A percentile compares a stretch with the other conserved stretches of the same genome.
These are phyloP conservation scores for Eremophila alpestris DNA, from an alignment of 2,797 vertebrate species.

Conservation along the genomic window DNA sequence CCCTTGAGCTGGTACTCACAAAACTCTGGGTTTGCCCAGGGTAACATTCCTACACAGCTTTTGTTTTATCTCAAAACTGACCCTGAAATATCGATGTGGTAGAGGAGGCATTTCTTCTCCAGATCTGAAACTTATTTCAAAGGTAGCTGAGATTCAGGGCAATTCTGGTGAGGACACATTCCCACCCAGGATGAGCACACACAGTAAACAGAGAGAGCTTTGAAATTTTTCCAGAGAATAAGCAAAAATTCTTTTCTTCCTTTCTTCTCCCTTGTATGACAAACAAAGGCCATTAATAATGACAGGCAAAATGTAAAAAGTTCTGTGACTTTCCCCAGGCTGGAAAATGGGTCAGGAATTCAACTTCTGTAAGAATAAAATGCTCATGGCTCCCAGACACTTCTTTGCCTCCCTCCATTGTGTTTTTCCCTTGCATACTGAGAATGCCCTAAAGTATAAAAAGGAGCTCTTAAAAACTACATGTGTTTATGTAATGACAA, in stretches of 20 bases:
- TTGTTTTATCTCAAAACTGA: background rate
- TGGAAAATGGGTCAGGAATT: conserved; percentile 16
- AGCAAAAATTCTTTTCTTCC: background rate
- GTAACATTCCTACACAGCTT: background rate
- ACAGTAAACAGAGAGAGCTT: background rate
- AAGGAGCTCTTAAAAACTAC: background rate
- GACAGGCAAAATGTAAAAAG: background rate
- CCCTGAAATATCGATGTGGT: too few species aligned
- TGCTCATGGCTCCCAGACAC: background rate
- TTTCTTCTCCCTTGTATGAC: background rate
- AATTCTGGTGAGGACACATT: rapidly evolving
- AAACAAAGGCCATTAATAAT: background rate
- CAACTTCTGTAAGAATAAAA: background rate
- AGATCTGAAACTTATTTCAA: background rate
- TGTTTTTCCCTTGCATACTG: background rate
- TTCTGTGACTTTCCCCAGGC: background rate
- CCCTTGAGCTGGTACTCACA: rapidly evolving
- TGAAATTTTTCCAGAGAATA: background rate
- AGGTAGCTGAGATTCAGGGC: background rate
- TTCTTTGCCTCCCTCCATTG: background rate
- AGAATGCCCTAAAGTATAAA: conserved; percentile 2
- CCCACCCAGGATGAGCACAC: background rate
- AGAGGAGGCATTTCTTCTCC: background rate
- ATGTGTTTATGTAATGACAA: background rate
- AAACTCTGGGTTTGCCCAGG: background rate